Base-by-base conservation (phyloP, 1,140 invertebrate genomes). In the Zelostemma sp. region DNA sequence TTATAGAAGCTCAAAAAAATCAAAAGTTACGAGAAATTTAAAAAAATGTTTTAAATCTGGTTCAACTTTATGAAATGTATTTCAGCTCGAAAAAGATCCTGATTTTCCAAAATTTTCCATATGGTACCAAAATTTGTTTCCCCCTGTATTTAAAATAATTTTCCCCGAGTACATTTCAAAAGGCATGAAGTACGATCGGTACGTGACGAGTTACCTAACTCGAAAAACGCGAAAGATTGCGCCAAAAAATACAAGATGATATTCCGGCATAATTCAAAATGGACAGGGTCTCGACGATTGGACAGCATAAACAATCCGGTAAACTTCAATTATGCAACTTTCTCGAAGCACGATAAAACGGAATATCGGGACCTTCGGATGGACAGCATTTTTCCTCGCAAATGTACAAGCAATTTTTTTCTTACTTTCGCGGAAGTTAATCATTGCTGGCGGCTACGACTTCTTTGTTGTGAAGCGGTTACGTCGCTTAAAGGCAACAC, bases 281-380 rank as follows among this genome's bases (percentile, higher is more conserved):
- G 57, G 61, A 43, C 57, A 55, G 53, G 15, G 65, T 59, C 70
- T 56, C 11, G 65, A 31, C 61, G 63, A 73, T 73, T 61, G 58
- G 72, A 75, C 66, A 75, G 80, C 78, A 80, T 82, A 84, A 84
- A 84, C 81, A 83, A 81, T 82, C 80, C 77, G 68, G 68, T 59
- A 77, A 84, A 84, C 72, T 84, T 84, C 76, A 80, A 84, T 84
- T 83, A 82, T 82, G 80, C 82, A 84, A 84, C 75, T 83, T 83
- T 77, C 65, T 60, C 50, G 63, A 65, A 64, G 57, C 59, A 59
- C 68, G 65, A 73, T 73, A 68, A 58, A 62, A n/a, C n/a, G n/a
- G n/a, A n/a, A n/a, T n/a, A 68, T 73, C 62, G 55, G 59, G 60
- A 68, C 66, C 62, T 68, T 53, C 49, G 47, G 61, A 73, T 68